Percentiles rank a stretch among this genome's conserved stretches.
phyloP scores from a whole-genome alignment of 92 coral and sea anemone genomes.

The Actinostola sp. region DNA sequence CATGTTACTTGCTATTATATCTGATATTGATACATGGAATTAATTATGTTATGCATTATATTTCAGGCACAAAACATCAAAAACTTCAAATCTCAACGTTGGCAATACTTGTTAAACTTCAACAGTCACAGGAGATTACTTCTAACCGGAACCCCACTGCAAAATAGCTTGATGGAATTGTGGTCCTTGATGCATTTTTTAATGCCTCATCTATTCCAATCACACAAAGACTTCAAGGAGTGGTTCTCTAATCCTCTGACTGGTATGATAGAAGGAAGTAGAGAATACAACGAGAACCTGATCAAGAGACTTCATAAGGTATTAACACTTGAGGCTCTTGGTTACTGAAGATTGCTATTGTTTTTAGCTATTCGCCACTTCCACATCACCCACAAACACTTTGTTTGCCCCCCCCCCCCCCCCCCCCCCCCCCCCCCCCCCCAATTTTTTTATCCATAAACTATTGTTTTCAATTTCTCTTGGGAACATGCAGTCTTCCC shows the following conservation, averaged over 20 bases:
- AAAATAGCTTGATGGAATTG: slow-evolving; percentile 97
- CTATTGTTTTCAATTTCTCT: too few relatives aligned
- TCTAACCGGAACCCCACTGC: slow-evolving; percentile 95
- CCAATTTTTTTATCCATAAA: too few relatives aligned
- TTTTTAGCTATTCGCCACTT: too few relatives aligned
- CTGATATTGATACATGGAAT: too few relatives aligned
- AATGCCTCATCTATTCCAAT: slow-evolving; percentile 98
- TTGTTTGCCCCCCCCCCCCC: too few relatives aligned
- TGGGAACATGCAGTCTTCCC: too few relatives aligned
- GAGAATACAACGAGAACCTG: slow-evolving; percentile 94
- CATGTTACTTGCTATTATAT: neutral
- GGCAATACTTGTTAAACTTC: slow-evolving; percentile 98
- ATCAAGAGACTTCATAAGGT: slow-evolving; percentile 96
- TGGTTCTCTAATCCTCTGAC: slow-evolving; percentile 99
- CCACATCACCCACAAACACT: too few relatives aligned
- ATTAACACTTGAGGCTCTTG: too few relatives aligned
- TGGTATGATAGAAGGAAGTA: slow-evolving; percentile 99
- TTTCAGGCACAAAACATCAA: slow-evolving; percentile 98
- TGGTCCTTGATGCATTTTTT: slow-evolving; percentile 99
- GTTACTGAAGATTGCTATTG: too few relatives aligned
- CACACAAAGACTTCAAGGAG: slow-evolving; percentile 97
- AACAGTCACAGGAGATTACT: slow-evolving; percentile 95
- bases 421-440: too few relatives aligned
- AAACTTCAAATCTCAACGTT: slow-evolving; percentile 98
- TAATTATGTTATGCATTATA: too few relatives aligned